Conservation (phyloP, 53 echinoderm and acorn worm species). For the Zoroaster sp. region DNA sequence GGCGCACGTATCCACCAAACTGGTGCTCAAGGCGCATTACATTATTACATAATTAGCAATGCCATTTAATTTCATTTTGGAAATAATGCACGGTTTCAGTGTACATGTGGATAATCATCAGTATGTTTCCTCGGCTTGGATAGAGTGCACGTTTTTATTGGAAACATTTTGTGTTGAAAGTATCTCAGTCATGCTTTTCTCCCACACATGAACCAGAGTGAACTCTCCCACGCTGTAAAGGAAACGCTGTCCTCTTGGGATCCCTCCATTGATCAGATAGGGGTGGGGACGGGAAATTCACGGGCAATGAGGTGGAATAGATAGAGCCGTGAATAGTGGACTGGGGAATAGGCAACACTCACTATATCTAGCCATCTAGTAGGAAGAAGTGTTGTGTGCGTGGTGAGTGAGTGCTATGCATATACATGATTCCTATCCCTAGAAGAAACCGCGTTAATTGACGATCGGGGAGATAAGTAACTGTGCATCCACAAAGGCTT, state of each 20-base stretch:
- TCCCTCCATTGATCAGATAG: constrained; percentile 24
- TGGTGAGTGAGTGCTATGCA: not conserved
- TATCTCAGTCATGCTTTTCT: not conserved
- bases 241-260: constrained; percentile 35
- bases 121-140: too few species aligned
- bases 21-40: too few species aligned
- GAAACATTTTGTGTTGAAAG: too few species aligned
- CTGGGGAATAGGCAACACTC: not conserved
- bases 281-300: constrained; percentile 12
- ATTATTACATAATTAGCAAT: too few species aligned
- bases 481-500: not conserved
- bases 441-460: not conserved
- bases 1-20: not conserved
- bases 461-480: not conserved
- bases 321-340: constrained; percentile 6
- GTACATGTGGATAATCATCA: not conserved
- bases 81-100: not conserved
- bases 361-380: not conserved
- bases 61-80: too few species aligned
- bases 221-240: constrained; percentile 24
- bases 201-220: constrained; percentile 2
- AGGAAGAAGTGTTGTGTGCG: not conserved
- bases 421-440: not conserved
- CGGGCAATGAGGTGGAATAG: constrained; percentile 23
- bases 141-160: too few species aligned